Base-by-base conservation (phyloP, 1,140 invertebrate genomes). In the Hestina assimilis region DNA sequence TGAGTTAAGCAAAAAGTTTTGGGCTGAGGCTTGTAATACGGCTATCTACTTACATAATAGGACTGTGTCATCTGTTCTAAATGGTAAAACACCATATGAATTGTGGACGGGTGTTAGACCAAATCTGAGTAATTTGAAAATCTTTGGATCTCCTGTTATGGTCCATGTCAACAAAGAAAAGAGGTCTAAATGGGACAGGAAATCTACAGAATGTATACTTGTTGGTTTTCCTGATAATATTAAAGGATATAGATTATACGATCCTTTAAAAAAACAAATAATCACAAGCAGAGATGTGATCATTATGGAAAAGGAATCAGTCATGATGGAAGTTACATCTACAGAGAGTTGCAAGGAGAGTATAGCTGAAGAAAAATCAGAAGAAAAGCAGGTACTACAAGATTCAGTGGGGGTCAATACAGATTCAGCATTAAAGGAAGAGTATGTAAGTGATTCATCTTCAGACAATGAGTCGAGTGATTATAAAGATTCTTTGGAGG, bases 1-100 rank as follows among this genome's bases (percentile, higher is more conserved):
- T 1, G 8, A 15, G n/a, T 9, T 51, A 4, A 35, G 20, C 5
- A 51, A 51, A 21, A 9, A 26, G 7, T 51, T 51, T 21, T 51
- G 48, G 48, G 48, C 33, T 14, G 58, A 60, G 14, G 58, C 58
- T n/a, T 23, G 38, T 4, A 59, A 53, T 9, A 59, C 57, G 4
- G 50, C 50, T 12, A 33, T 59, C 3, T 59, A 53, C 19, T 20
- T 59, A 29, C 41, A 48, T 14, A 60, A 60, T 8, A 17, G 58
- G 17, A 11, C 43, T 12, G 17, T 38, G 26, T 14, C 43, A 7
- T 6, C 26, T 11, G 43, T 14, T 5, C 20, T 60, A 0, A 24
- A 48, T 23, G 26, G 42, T 21, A 52, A 4, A 5, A 59, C 57
- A 9, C 48, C 50, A 4, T 53, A 31, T 42, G 50, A 59, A 26